phyloP scores from a whole-genome alignment of 2,797 vertebrate species.

The Pristis pectinata region DNA sequence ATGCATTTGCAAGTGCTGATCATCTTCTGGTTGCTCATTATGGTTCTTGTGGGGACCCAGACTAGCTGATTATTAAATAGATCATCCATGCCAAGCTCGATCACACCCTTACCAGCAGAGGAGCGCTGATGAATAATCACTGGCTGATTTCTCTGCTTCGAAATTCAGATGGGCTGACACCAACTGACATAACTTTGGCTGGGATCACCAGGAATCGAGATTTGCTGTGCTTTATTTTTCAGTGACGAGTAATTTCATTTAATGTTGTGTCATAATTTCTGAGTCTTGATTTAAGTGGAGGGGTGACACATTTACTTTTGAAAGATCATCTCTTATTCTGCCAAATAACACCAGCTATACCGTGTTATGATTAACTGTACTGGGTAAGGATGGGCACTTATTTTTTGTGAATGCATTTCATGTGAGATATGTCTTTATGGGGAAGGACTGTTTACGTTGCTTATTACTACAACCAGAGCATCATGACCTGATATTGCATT shows the following conservation, averaged over 20 bases:
- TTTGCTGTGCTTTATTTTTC: neutral
- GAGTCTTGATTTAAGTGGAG: neutral
- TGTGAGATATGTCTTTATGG: neutral
- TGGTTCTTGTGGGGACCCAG: neutral
- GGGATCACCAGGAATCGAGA: neutral
- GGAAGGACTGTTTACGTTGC: neutral
- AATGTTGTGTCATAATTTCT: neutral
- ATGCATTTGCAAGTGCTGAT: neutral
- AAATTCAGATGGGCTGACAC: neutral
- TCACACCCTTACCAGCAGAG: neutral
- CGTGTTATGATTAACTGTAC: neutral
- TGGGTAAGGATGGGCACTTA: neutral
- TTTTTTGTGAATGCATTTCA: neutral
- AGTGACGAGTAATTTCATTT: neutral
- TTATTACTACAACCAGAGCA: neutral
- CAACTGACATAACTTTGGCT: neutral
- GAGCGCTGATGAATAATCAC: neutral
- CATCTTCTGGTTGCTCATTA: neutral
- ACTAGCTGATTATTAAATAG: too few relatives aligned
- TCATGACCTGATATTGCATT: neutral
- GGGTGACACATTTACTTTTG: neutral
- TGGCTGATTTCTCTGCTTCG: constrained; percentile 7
- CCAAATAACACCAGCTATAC: neutral
- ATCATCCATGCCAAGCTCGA: neutral
- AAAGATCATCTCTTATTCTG: neutral